These are phyloP conservation scores for Aphidius colemani DNA, from an alignment of 2,888 invertebrate species.

Conservation along the genomic window DNA sequence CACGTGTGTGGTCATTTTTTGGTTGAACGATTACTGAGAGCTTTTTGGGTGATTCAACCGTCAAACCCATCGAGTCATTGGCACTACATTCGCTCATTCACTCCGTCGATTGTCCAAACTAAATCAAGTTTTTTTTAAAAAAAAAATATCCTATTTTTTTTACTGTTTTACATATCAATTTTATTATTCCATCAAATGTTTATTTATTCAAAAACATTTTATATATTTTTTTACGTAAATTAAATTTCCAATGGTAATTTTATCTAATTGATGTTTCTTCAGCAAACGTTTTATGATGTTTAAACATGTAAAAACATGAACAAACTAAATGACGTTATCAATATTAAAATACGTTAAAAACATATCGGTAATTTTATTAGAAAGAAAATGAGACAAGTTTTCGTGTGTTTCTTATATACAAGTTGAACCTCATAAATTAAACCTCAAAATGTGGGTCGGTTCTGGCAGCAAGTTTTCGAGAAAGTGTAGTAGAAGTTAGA, in stretches of 20 bases:
- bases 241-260: background rate
- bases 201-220: background rate
- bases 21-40: too few relatives aligned
- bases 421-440: constrained; percentile 25
- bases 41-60: too few relatives aligned
- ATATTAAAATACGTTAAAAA: constrained; percentile 17
- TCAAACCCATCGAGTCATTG: too few relatives aligned
- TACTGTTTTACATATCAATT: background rate
- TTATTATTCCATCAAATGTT: too few relatives aligned
- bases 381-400: too few relatives aligned
- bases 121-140: background rate
- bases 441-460: constrained; percentile 19
- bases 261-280: background rate
- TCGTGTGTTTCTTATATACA: background rate
- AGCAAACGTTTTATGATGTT: background rate
- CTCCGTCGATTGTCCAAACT: too few relatives aligned
- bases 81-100: too few relatives aligned
- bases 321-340: constrained; percentile 2
- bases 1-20: too few relatives aligned
- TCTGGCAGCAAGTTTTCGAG: constrained; percentile 11
- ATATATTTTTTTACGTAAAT: too few relatives aligned
- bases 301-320: background rate
- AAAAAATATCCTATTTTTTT: background rate
- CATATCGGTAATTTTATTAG: constrained; percentile 1
- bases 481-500: constrained; percentile 13